Percentiles rank a stretch among this genome's conserved stretches.
Evolutionary conservation across 1,140 invertebrate genomes (phyloP).

Genomic region (Eufriesea mexicana): DNA sequence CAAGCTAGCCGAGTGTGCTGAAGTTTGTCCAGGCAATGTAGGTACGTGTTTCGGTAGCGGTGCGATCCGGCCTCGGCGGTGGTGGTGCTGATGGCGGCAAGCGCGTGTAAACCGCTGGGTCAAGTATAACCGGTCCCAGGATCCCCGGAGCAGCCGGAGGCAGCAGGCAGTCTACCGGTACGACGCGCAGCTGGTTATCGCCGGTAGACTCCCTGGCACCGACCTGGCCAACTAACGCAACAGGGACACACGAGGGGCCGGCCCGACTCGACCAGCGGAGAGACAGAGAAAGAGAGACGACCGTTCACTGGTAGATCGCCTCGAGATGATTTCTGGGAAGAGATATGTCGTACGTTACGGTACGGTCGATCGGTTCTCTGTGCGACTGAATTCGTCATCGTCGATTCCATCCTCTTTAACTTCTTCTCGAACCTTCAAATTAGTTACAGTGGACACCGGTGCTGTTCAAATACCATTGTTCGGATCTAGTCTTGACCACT

Average conservation of each 20-base stretch:
- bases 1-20: not conserved
- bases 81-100: conserved; percentile 45
- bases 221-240: conserved; percentile 69
- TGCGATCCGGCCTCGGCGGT: conserved; percentile 54
- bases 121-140: conserved; percentile 75
- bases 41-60: conserved; percentile 57
- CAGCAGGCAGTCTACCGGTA: conserved; percentile 72
- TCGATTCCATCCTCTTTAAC: not conserved
- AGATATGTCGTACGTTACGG: conserved; percentile 45
- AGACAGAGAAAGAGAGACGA: conserved; percentile 42
- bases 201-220: conserved; percentile 74
- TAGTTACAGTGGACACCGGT: not conserved
- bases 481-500: not conserved
- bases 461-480: not conserved
- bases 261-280: conserved; percentile 5
- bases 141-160: conserved; percentile 60
- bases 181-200: conserved; percentile 69
- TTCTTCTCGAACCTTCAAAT: not conserved
- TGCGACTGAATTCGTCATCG: conserved; percentile 27
- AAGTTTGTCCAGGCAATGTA: conserved; percentile 48
- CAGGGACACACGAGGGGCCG: conserved; percentile 52
- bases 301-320: conserved; percentile 53
- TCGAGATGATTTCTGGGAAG: conserved; percentile 45
- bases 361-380: conserved; percentile 47
- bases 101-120: conserved; percentile 71